These are phyloP conservation scores for Colletes latitarsis DNA, from an alignment of 1,140 invertebrate genomes.

Conservation along the genomic window DNA sequence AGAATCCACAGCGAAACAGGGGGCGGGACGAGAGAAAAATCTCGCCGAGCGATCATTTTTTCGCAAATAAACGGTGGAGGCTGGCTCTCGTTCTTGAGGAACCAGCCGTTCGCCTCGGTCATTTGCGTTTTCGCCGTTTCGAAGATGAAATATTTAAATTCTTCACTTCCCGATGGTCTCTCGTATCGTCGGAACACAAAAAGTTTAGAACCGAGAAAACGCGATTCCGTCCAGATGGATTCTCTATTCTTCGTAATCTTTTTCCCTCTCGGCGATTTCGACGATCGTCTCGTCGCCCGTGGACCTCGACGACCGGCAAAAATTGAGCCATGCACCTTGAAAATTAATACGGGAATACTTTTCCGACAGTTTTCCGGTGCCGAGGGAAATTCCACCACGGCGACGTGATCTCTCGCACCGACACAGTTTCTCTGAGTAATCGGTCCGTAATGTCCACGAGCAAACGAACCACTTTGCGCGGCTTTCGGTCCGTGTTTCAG, in stretches of 20 bases:
- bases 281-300: not conserved
- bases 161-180: not conserved
- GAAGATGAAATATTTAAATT: constrained; percentile 8
- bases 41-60: constrained; percentile 8
- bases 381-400: not conserved
- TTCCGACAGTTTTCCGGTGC: not conserved
- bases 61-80: not conserved
- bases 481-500: not conserved
- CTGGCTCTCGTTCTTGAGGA: not conserved
- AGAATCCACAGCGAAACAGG: too few relatives aligned
- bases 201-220: not conserved
- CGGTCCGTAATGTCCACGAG: constrained; percentile 4
- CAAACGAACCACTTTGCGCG: constrained; percentile 11
- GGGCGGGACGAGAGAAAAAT: not conserved
- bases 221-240: not conserved
- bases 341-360: constrained; percentile 30
- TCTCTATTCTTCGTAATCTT: not conserved
- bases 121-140: constrained; percentile 18
- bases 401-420: constrained; percentile 7
- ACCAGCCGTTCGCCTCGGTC: not conserved
- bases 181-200: not conserved
- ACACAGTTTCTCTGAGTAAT: constrained; percentile 13
- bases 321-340: not conserved
- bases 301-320: not conserved
- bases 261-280: not conserved